phyloP scores from a whole-genome alignment of 2,797 vertebrate genomes.

The Tympanoctomys barrerae region DNA sequence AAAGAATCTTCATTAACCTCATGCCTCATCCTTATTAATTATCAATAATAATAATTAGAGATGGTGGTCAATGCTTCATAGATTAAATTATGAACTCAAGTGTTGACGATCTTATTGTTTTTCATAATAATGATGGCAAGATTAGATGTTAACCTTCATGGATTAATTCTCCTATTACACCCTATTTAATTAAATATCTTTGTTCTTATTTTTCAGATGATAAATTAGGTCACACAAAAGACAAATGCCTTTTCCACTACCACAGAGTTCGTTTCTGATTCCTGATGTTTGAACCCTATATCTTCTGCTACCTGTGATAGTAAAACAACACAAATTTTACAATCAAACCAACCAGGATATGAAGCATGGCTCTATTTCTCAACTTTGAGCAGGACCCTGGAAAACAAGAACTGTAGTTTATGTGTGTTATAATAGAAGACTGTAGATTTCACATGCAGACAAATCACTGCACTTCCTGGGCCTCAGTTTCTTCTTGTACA shows the following conservation, averaged over 20 bases:
- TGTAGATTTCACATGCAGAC: neutral
- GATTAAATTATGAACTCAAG: slow-evolving; percentile 60
- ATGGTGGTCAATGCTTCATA: slow-evolving; percentile 45
- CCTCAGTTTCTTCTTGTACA: slow-evolving; percentile 14
- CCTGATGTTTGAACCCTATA: neutral
- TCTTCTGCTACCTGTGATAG: neutral
- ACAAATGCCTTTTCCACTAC: slow-evolving; percentile 50
- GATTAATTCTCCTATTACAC: slow-evolving; percentile 62
- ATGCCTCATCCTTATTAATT: slow-evolving; percentile 69
- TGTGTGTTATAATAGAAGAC: neutral
- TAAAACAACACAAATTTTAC: neutral
- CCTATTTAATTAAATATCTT: slow-evolving; percentile 59
- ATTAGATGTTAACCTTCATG: slow-evolving; percentile 37
- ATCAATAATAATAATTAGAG: slow-evolving; percentile 72
- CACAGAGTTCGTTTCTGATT: slow-evolving; percentile 2
- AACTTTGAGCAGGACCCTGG: neutral
- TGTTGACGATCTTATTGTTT: slow-evolving; percentile 67
- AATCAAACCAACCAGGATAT: neutral
- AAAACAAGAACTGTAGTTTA: neutral
- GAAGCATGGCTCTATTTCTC: neutral
- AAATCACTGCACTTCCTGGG: neutral
- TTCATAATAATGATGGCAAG: slow-evolving; percentile 47
- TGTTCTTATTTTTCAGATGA: slow-evolving; percentile 51
- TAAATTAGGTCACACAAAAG: slow-evolving; percentile 63
- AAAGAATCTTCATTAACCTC: slow-evolving; percentile 63